Base-by-base conservation (phyloP, 2,888 invertebrate species). In the Trachelus troglodyta region DNA sequence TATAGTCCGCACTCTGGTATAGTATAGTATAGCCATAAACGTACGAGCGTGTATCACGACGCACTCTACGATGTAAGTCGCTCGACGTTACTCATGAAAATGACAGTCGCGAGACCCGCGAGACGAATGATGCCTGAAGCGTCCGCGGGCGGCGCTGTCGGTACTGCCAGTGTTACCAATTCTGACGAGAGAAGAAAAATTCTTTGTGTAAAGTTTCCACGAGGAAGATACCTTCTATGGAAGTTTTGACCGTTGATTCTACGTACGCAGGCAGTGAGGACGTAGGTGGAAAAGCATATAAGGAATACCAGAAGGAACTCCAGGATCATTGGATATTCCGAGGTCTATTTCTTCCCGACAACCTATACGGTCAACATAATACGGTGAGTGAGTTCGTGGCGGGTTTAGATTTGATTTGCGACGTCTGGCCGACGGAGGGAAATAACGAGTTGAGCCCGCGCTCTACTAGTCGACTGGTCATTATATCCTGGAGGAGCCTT, bases 401-500 rank as follows among this genome's bases (percentile, higher is more conserved):
- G 40, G 23, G 74, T 76, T 73, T 40, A 75, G 69, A 69, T 80
- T 84, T 84, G 84, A 83, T 85, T 85, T 85, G 84, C 83, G 81
- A 85, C 81, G 81, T 85, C 82, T 83, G 81, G 78, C 78, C 82
- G 83, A 80, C 76, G 79, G 69, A 80, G 81, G 75, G 81, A 85
- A 82, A 85, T 83, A 81, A 82, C 82, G 78, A 81, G 82, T 77
- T 73, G 83, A 77, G 75, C 75, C 82, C 75, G 79, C 71, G 69
- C 75, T 79, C 76, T 80, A 79, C 83, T 77, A 33, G 33, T 30
- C 56, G 56, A 71, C 71, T 75, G 80, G 81, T 86, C 81, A 86
- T 87, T 86, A 86, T 81, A 73, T 82, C 76, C 68, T 76, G 78
- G 71, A 79, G 82, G 83, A 79, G 81, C 82, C 79, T 84, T 87